phyloP scores from a whole-genome alignment of 2,888 invertebrate species.

The Eristalis intricaria region DNA sequence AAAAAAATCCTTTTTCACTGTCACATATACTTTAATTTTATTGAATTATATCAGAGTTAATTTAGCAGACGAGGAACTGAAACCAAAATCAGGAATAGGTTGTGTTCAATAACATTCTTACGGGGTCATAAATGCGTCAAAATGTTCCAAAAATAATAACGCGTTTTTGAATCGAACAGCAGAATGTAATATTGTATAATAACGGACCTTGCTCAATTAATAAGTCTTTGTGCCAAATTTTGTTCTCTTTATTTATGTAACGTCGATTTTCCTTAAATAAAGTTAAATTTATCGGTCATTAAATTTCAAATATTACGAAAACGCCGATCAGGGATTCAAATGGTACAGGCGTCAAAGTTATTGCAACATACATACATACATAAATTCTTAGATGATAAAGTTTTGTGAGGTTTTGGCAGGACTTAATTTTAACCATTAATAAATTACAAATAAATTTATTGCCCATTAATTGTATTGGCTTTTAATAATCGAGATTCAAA shows the following conservation, averaged over 20 bases:
- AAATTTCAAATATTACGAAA: background rate
- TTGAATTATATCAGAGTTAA: background rate
- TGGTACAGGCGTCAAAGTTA: background rate
- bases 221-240: constrained; percentile 24
- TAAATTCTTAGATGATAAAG: background rate
- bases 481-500: background rate
- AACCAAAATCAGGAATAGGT: constrained; percentile 2
- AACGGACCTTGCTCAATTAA: constrained; percentile 22
- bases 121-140: constrained; percentile 9
- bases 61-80: constrained; percentile 13
- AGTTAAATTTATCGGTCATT: background rate
- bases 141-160: constrained; percentile 38
- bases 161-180: constrained; percentile 23
- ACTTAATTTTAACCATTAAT: background rate
- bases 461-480: background rate
- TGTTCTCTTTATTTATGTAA: background rate
- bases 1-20: constrained; percentile 11
- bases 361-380: background rate
- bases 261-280: background rate
- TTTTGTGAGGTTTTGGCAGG: background rate
- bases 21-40: constrained; percentile 11
- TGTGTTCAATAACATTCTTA: background rate
- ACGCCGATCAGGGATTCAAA: background rate
- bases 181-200: constrained; percentile 22
- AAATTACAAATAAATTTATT: background rate